phyloP scores from a whole-genome alignment of 2,797 vertebrate genomes.

The Coregonus suidteri region DNA sequence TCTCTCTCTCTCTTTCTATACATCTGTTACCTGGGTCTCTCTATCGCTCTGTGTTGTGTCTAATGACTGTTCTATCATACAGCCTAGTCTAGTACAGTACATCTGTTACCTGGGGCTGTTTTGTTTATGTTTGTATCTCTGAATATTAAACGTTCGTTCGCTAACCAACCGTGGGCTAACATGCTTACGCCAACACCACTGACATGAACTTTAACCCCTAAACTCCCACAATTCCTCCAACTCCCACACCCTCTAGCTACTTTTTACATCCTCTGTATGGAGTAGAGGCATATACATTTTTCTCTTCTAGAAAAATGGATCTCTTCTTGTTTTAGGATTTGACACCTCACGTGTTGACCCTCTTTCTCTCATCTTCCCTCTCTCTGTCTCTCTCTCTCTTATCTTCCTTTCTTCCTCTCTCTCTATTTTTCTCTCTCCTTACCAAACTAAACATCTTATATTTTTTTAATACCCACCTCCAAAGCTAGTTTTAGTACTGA shows the following conservation, averaged over 20 bases:
- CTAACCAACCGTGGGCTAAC: slow-evolving; percentile 51
- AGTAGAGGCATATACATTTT: background rate
- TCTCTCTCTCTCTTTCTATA: background rate
- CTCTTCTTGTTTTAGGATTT: background rate
- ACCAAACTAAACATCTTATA: no score
- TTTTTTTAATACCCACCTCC: no score
- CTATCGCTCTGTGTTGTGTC: background rate
- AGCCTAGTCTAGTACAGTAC: background rate
- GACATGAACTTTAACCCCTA: slow-evolving; percentile 56
- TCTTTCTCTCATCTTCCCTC: background rate
- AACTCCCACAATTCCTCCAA: slow-evolving; percentile 42
- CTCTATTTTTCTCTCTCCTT: no score
- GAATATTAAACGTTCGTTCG: slow-evolving; percentile 32
- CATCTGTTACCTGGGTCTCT: no score
- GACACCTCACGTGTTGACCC: background rate
- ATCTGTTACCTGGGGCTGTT: slow-evolving; percentile 59
- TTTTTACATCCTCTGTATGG: no score
- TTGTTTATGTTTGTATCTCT: slow-evolving; percentile 70
- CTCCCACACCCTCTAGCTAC: slow-evolving; percentile 30
- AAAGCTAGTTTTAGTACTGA: slow-evolving; percentile 1
- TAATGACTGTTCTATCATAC: background rate
- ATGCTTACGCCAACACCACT: slow-evolving; percentile 66
- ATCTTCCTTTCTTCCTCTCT: no score
- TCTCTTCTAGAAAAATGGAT: background rate
- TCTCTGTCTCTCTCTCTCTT: no score